Base-by-base conservation (phyloP, 2,888 invertebrate species). In the Drosophila austrosaltans region DNA sequence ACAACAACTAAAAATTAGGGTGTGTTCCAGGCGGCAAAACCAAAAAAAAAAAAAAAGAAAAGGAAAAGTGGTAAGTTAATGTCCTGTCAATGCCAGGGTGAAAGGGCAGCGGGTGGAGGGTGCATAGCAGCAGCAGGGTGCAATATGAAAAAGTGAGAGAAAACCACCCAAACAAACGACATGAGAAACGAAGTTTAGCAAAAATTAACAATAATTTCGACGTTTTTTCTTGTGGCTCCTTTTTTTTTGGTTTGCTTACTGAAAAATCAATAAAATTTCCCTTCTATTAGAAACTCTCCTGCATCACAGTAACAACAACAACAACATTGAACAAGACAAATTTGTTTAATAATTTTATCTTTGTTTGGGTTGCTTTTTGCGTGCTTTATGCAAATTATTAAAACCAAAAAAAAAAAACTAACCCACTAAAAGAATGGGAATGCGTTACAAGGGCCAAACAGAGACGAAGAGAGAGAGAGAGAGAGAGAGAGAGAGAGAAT, bases 61-160 rank as follows among this genome's bases (percentile, higher is more conserved):
- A 58, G 10, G 22, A 48, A 25, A 48, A 48, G 48, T 48, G 48
- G 48, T 48, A 48, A 48, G 48, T 59, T 59, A 59, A 59, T 36
- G 58, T 39, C 22, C 39, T 39, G 36, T 22, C 32, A 58, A 58
- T 58, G 22, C 32, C 32, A 58, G 22, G 22, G 32, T 58, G 22
- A 36, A 39, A 58, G 32, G 48, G 12, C 48, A 16, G 48, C 12
- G 48, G 48, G 48, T 48, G 25, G 22, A 8, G 44, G 44, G 44
- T 44, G 44, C 20, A 22, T 1, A 12, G 10, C 12, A 10, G 16
- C 16, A 8, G 25, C 8, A 8, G 44, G 44, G 44, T 44, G 20
- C 44, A 48, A 48, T 1, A 22, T 12, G 22, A 3, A 48, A 22
- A 3, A 16, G 22, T 12, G 48, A 16, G 10, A 48, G 12, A 25